Percentiles rank a stretch among this genome's conserved stretches.
Evolutionary conservation across 2,113 vertebrate species (phyloP).

Genomic region (Perca fluviatilis): DNA sequence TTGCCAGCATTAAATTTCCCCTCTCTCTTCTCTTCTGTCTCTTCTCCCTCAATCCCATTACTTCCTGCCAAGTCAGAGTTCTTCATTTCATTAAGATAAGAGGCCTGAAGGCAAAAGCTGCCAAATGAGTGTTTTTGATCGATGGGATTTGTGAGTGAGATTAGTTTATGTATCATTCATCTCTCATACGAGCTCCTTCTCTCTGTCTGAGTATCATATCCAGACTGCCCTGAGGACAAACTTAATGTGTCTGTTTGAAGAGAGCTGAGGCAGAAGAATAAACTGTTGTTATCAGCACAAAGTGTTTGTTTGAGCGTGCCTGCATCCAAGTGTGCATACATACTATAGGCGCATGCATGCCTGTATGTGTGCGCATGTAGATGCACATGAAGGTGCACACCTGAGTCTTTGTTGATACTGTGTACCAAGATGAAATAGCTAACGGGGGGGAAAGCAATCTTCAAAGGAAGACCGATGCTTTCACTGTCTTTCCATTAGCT

Average conservation of each 20-base stretch:
- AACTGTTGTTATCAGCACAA: conserved; percentile 54
- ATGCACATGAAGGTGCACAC: conserved; percentile 9
- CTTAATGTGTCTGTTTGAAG: conserved; percentile 61
- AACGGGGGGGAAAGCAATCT: conserved; percentile 34
- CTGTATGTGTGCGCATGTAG: conserved; percentile 13
- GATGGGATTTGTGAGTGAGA: conserved; percentile 66
- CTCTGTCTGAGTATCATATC: conserved; percentile 53
- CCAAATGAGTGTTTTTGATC: conserved; percentile 72
- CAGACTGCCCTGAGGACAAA: conserved; percentile 64
- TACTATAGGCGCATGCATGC: conserved; percentile 1
- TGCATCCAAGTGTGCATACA: conserved; percentile 22
- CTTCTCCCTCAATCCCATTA: conserved; percentile 46
- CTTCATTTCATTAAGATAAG: conserved; percentile 70
- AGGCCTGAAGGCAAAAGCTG: conserved; percentile 64
- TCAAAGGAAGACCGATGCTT: conserved; percentile 50
- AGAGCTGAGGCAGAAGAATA: conserved; percentile 49
- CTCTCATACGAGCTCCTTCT: conserved; percentile 38
- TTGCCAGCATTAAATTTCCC: conserved; percentile 51
- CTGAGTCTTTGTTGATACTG: conserved; percentile 48
- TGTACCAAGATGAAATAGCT: conserved; percentile 44
- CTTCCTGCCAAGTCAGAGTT: conserved; percentile 65
- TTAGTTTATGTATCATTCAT: conserved; percentile 69
- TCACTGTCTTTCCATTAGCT: conserved; percentile 30
- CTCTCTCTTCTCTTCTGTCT: conserved; percentile 38
- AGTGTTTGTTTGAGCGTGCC: conserved; percentile 12